A percentile compares a stretch with the other conserved stretches of the same genome.
phyloP scores from a whole-genome alignment of 2,888 invertebrate species.

The Amphipyra tragopoginis region DNA sequence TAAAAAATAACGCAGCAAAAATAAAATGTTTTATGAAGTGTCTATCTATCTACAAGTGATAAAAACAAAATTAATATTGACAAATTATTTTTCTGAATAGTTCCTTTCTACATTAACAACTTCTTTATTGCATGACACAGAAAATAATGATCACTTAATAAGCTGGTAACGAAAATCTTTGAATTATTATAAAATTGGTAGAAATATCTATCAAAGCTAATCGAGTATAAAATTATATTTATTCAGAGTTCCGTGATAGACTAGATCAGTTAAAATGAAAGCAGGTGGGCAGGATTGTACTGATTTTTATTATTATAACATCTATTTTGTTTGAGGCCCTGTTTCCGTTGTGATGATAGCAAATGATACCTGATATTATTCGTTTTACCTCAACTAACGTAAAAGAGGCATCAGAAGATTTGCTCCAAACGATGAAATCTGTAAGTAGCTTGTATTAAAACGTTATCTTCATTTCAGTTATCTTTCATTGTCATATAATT shows the following conservation, averaged over 20 bases:
- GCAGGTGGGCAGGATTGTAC: background rate
- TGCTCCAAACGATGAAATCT: background rate
- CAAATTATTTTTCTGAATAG: background rate
- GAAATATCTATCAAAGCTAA: slow-evolving; percentile 66
- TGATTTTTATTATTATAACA: too few species aligned
- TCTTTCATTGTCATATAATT: background rate
- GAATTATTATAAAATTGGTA: slow-evolving; percentile 62
- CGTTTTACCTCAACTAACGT: too few species aligned
- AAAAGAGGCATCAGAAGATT: too few species aligned
- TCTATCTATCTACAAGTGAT: slow-evolving; percentile 34
- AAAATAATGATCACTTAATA: slow-evolving; percentile 54
- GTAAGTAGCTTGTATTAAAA: too few species aligned
- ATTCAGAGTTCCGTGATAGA: slow-evolving; percentile 55
- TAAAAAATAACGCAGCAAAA: too few species aligned
- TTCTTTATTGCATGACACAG: slow-evolving; percentile 55
- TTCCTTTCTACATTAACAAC: slow-evolving; percentile 5
- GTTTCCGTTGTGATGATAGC: too few species aligned
- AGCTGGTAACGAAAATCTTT: slow-evolving; percentile 71
- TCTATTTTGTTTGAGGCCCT: too few species aligned
- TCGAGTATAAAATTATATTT: slow-evolving; percentile 54
- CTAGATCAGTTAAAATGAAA: slow-evolving; percentile 18
- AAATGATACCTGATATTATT: too few species aligned
- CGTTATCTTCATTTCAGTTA: too few species aligned
- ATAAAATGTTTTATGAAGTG: background rate
- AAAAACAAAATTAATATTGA: slow-evolving; percentile 7